Conservation (phyloP, 2,797 vertebrate species). For the Clarias platycephalus region DNA sequence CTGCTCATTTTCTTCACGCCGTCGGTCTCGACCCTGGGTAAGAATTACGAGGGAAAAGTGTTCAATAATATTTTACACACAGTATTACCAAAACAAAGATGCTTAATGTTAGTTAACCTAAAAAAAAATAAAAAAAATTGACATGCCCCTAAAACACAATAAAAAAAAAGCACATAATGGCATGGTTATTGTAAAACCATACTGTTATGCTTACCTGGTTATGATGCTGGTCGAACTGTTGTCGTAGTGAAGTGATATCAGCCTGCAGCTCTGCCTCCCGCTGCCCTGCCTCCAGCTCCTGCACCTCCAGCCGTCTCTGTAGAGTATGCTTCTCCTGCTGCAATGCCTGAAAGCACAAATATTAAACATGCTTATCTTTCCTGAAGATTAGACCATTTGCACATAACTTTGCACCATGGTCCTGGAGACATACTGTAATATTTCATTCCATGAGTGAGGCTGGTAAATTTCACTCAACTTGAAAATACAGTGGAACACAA, state of each 20-base stretch:
- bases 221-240: conserved; percentile 69
- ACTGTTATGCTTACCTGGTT: conserved; percentile 31
- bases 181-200: neutral
- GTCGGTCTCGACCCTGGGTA: conserved; percentile 63
- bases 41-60: neutral
- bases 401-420: neutral
- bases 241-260: conserved; percentile 64
- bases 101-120: neutral
- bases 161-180: neutral
- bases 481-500: neutral
- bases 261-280: conserved; percentile 70
- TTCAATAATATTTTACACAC: neutral
- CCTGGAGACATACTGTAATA: neutral
- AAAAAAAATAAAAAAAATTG: no score
- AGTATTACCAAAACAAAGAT: neutral
- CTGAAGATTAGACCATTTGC: neutral
- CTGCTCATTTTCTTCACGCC: conserved; percentile 73
- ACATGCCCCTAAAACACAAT: neutral
- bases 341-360: conserved; percentile 60
- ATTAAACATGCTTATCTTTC: neutral
- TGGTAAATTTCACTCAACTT: neutral
- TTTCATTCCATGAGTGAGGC: neutral
- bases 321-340: conserved; percentile 76
- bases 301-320: conserved; percentile 73
- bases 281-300: conserved; percentile 69